A percentile compares a stretch with the other conserved stretches of the same genome.
Conservation (phyloP, 1,140 invertebrate species). For the Musca domestica region DNA sequence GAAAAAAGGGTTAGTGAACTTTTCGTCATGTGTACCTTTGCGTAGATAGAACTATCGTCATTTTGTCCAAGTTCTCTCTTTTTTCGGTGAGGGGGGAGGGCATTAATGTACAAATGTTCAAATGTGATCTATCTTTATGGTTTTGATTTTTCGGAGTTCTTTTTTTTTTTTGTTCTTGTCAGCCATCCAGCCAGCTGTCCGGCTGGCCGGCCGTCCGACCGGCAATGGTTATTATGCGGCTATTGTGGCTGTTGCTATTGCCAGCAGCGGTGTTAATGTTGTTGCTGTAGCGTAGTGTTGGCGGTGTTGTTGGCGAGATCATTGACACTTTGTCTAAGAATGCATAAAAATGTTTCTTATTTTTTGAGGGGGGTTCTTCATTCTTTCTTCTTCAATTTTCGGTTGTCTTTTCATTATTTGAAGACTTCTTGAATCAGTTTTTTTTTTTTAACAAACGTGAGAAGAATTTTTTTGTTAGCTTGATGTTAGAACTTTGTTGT, state of each 20-base stretch:
- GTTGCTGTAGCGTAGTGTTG: conserved; percentile 6
- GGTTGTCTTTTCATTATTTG: neutral
- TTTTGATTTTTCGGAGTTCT: conserved; percentile 12
- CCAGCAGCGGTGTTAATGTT: conserved; percentile 1
- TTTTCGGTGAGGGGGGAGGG: neutral
- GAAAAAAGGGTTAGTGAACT: conserved; percentile 16
- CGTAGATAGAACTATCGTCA: neutral
- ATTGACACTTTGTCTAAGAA: conserved; percentile 20
- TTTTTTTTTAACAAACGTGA: conserved; percentile 12
- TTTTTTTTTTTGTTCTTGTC: neutral
- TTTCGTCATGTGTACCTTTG: conserved; percentile 14
- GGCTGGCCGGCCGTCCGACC: neutral
- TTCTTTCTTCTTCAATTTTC: conserved; percentile 2
- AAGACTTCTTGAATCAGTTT: neutral
- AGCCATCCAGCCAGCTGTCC: no score
- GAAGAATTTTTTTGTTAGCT: conserved; percentile 3
- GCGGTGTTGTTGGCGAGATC: neutral
- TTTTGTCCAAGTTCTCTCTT: conserved; percentile 1
- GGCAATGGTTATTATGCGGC: neutral
- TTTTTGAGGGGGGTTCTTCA: neutral
- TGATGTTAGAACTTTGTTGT: neutral
- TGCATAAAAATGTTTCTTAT: conserved; percentile 16
- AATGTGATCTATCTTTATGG: conserved; percentile 17
- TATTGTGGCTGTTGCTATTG: neutral
- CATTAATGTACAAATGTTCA: conserved; percentile 15